A percentile compares a stretch with the other conserved stretches of the same genome.
phyloP scores from a whole-genome alignment of 1,140 invertebrate genomes.

The Drosophila mayri region DNA sequence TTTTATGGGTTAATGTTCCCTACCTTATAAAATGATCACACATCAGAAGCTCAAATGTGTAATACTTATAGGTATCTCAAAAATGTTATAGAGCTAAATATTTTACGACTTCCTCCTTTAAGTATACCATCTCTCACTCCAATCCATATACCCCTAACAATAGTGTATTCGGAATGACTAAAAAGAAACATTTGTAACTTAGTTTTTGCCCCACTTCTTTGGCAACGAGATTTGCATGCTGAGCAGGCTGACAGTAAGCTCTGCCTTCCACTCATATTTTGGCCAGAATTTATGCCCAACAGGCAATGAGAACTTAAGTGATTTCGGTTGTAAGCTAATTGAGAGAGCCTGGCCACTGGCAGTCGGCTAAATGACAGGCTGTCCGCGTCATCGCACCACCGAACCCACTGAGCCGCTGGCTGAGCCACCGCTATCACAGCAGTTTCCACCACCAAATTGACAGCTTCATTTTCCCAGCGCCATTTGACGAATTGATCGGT shows the following conservation, averaged over 20 bases:
- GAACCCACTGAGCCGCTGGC: slow-evolving; percentile 4
- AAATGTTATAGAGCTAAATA: too few species aligned
- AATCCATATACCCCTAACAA: slow-evolving; percentile 1
- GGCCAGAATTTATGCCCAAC: slow-evolving; percentile 62
- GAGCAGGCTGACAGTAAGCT: slow-evolving; percentile 38
- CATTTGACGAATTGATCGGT: slow-evolving; percentile 47
- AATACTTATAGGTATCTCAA: too few species aligned
- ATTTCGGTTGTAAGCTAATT: slow-evolving; percentile 66
- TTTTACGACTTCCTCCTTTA: background rate
- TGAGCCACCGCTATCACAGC: slow-evolving; percentile 17
- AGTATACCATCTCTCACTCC: too few species aligned
- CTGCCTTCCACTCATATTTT: slow-evolving; percentile 55
- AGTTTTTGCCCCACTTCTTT: slow-evolving; percentile 60
- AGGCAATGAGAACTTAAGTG: slow-evolving; percentile 50
- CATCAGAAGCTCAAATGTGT: too few species aligned
- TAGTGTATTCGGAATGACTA: slow-evolving; percentile 22
- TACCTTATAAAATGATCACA: too few species aligned
- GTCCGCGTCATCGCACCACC: slow-evolving; percentile 25
- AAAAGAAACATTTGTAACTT: slow-evolving; percentile 58
- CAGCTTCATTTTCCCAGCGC: slow-evolving; percentile 53
- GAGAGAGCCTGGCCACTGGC: slow-evolving; percentile 34
- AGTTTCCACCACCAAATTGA: slow-evolving; percentile 25
- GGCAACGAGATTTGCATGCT: slow-evolving; percentile 53
- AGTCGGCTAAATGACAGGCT: slow-evolving; percentile 25
- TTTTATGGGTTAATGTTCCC: too few species aligned